Conservation (phyloP, 2,113 vertebrate genomes). For the Oncorhynchus tshawytscha region DNA sequence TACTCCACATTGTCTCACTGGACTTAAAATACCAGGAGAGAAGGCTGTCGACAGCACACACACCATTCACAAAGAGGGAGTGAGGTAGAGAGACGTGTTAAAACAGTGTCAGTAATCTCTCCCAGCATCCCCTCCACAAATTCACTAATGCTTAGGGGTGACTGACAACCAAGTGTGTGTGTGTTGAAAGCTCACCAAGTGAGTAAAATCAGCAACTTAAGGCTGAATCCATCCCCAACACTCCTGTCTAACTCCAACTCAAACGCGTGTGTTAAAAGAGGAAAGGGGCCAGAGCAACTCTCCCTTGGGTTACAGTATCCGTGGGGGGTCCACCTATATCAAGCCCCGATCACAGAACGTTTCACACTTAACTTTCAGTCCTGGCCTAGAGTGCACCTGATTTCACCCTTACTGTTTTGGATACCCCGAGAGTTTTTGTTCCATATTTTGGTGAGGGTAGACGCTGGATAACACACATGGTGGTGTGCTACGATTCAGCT, state of each 20-base stretch:
- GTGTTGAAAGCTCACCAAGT: not conserved
- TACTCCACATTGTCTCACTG: constrained; percentile 51
- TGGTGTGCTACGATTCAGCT: constrained; percentile 36
- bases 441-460: constrained; percentile 20
- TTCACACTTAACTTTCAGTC: too few relatives aligned
- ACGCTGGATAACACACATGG: constrained; percentile 39
- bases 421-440: too few relatives aligned
- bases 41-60: constrained; percentile 3
- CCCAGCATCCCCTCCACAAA: not conserved
- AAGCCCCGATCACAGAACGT: too few relatives aligned
- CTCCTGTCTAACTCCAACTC: too few relatives aligned
- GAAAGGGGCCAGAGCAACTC: too few relatives aligned
- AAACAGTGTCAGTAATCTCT: not conserved
- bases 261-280: too few relatives aligned
- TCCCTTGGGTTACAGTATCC: too few relatives aligned
- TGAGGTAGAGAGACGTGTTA: constrained; percentile 5
- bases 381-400: too few relatives aligned
- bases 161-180: constrained; percentile 6
- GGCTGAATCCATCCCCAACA: too few relatives aligned
- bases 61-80: constrained; percentile 7
- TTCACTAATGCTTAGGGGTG: not conserved
- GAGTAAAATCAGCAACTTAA: too few relatives aligned
- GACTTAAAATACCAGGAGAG: constrained; percentile 49
- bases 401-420: too few relatives aligned
- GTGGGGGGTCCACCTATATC: too few relatives aligned